Conservation (phyloP, 2,797 vertebrate genomes). For the Acestrorhynchus altus region DNA sequence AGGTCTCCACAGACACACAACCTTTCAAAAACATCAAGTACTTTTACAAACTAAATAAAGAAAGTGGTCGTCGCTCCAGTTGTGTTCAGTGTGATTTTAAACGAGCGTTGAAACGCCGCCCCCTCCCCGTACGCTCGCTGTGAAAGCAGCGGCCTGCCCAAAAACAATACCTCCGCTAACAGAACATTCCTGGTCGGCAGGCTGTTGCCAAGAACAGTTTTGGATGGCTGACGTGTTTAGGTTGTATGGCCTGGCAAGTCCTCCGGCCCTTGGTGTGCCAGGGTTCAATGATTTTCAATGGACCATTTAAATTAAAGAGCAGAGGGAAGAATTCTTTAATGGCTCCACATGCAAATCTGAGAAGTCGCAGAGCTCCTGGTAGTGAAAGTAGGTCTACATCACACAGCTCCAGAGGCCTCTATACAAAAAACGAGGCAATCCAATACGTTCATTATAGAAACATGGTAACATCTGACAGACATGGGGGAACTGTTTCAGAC, state of each 20-base stretch:
- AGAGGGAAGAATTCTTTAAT: constrained; percentile 57
- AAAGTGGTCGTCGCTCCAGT: constrained; percentile 18
- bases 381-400: constrained; percentile 35
- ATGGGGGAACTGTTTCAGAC: constrained; percentile 25
- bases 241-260: constrained; percentile 55
- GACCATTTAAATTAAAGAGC: constrained; percentile 59
- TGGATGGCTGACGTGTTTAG: constrained; percentile 57
- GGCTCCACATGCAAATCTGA: constrained; percentile 55
- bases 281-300: constrained; percentile 60
- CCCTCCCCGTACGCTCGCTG: constrained; percentile 12
- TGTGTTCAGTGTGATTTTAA: constrained; percentile 39
- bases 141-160: constrained; percentile 19
- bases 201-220: constrained; percentile 54
- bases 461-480: constrained; percentile 33
- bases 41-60: constrained; percentile 38
- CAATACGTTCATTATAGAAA: constrained; percentile 23
- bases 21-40: constrained; percentile 26
- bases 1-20: constrained; percentile 11
- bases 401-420: constrained; percentile 29
- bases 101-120: constrained; percentile 38
- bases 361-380: constrained; percentile 44
- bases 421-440: constrained; percentile 12
- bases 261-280: constrained; percentile 43
- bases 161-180: constrained; percentile 55
- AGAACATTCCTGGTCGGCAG: constrained; percentile 43